Evolutionary conservation across 1,140 invertebrate genomes (phyloP).

Genomic region (Leguminivora glycinivorella): DNA sequence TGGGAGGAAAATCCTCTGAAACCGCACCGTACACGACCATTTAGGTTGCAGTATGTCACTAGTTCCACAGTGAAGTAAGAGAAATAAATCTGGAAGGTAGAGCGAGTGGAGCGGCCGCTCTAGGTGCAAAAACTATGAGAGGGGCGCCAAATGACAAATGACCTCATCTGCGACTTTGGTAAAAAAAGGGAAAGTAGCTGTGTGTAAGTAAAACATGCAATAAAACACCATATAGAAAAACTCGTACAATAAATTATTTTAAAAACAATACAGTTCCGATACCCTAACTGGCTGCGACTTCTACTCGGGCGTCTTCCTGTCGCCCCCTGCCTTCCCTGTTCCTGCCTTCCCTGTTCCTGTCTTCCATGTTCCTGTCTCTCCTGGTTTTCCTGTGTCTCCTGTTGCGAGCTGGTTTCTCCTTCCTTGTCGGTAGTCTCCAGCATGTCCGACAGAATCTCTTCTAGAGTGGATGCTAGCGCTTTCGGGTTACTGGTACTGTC

Average conservation of each 20-base stretch:
- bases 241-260: conserved; percentile 2
- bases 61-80: too few relatives aligned
- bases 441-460: conserved; percentile 66
- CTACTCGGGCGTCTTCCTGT: not conserved
- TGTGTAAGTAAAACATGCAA: not conserved
- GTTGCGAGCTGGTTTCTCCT: not conserved
- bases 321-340: too few relatives aligned
- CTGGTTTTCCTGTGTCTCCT: not conserved
- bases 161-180: too few relatives aligned
- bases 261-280: not conserved
- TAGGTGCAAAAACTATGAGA: too few relatives aligned
- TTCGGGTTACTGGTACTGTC: conserved; percentile 63
- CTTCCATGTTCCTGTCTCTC: not conserved
- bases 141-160: too few relatives aligned
- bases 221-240: not conserved
- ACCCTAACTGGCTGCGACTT: not conserved
- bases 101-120: too few relatives aligned
- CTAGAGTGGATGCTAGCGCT: conserved; percentile 57
- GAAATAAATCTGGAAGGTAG: too few relatives aligned
- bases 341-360: not conserved
- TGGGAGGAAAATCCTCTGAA: too few relatives aligned
- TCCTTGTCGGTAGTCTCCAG: conserved; percentile 50
- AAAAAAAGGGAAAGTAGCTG: too few relatives aligned
- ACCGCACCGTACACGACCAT: too few relatives aligned
- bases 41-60: too few relatives aligned